Evolutionary conservation across 2,797 vertebrate genomes (phyloP).

Genomic region (Pseudocheirus occidentalis): DNA sequence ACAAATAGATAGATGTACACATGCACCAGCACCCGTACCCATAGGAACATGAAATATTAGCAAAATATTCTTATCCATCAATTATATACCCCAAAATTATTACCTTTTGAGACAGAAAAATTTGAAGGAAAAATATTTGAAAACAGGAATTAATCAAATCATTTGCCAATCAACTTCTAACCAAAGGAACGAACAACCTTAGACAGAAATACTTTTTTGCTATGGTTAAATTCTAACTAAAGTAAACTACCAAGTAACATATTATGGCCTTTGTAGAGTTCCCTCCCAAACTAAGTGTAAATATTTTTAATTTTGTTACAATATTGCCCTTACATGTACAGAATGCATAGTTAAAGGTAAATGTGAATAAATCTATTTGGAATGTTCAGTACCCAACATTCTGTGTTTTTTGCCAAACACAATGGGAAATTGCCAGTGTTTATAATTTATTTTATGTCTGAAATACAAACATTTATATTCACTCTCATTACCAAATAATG

Average conservation of each 20-base stretch:
- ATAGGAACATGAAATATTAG: conserved; percentile 78
- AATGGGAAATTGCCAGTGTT: conserved; percentile 36
- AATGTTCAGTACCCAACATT: background rate
- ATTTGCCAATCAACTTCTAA: conserved; percentile 59
- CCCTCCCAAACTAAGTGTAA: conserved; percentile 34
- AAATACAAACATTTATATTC: conserved; percentile 25
- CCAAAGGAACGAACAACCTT: conserved; percentile 57
- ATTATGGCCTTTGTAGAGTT: conserved; percentile 16
- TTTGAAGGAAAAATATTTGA: conserved; percentile 71
- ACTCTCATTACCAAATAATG: conserved; percentile 44
- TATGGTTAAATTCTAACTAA: conserved; percentile 43
- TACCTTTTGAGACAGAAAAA: conserved; percentile 71
- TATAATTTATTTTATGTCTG: conserved; percentile 59
- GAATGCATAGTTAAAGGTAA: background rate
- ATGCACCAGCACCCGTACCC: background rate
- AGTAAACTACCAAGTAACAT: conserved; percentile 31
- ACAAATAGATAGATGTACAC: too few species aligned
- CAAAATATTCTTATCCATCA: conserved; percentile 74
- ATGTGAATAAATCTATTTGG: conserved; percentile 42
- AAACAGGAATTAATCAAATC: conserved; percentile 75
- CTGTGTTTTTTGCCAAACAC: conserved; percentile 34
- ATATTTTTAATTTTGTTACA: conserved; percentile 53
- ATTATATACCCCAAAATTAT: conserved; percentile 72
- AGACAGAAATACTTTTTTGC: conserved; percentile 34
- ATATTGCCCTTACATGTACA: conserved; percentile 41